phyloP scores from a whole-genome alignment of 2,888 invertebrate genomes.

The Rhaphigaster nebulosa region DNA sequence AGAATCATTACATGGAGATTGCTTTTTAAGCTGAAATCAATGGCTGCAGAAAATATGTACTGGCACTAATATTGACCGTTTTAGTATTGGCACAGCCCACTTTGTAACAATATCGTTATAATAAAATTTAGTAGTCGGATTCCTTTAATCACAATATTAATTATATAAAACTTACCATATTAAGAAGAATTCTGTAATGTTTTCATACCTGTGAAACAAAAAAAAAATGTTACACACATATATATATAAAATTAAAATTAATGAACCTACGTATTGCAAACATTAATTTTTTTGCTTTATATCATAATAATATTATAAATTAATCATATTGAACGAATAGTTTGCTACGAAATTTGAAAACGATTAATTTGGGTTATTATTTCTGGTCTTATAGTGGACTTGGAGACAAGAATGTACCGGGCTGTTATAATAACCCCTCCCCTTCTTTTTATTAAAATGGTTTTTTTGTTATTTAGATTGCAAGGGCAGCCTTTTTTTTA shows the following conservation, averaged over 20 bases:
- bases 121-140: neutral
- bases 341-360: no score
- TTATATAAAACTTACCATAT: neutral
- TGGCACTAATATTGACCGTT: neutral
- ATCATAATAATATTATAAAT: neutral
- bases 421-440: no score
- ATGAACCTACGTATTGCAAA: neutral
- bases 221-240: neutral
- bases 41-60: neutral
- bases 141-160: neutral
- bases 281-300: neutral
- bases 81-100: neutral
- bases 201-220: neutral
- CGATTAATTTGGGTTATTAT: no score
- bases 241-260: neutral
- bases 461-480: no score
- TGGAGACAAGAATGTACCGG: no score
- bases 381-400: no score
- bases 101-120: neutral
- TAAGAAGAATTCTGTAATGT: neutral
- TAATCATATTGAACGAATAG: neutral
- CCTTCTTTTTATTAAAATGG: no score
- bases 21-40: constrained; percentile 22
- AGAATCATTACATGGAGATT: constrained; percentile 11
- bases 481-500: no score